Base-by-base conservation (phyloP, 2,888 invertebrate genomes). In the Napeogenes sylphis region DNA sequence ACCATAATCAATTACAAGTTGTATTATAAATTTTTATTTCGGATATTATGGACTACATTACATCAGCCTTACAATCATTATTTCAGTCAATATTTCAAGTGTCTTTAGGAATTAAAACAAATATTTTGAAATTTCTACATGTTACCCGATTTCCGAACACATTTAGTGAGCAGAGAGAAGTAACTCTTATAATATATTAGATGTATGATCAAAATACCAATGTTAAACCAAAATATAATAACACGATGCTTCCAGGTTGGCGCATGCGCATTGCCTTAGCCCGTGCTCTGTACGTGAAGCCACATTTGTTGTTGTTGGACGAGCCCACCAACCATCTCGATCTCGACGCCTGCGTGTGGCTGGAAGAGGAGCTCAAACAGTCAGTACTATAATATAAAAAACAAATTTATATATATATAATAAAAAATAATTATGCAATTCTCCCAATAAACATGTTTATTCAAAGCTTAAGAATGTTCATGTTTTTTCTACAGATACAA, bases 321-420 rank as follows among this genome's bases (percentile, higher is more conserved):
- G 99, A 99, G 90, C 99, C 99, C 4, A 99, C 99, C 12, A 99
- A 99, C 90, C 99, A 99, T 86, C 93, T 99, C 69, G 99, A 99
- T 92, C 92, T 99, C 73, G 98, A 99, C 81, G 99, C 99, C 63
- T 99, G 99, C 83, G 99, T 99, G 55, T 99, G 99, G 99, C 93
- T 99, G 62, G 99, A 99, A 86, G 97, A 98, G 83, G 99, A 99
- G 88, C 92, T 99, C 54, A 98, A 97, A 90, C 94, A 95, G 92
- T 96, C 79, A 86, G 92, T 81, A 63, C 13, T 30, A 32, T 35
- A 56, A 14, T 53, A n/a, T 54, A 30, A 4, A 21, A 30, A 5
- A 14, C n/a, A 59, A 38, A 54, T 45, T 54, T 33, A 58, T 42
- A 14, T n/a, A 6, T 33, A 13, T 35, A 46, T 33, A 32, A 4